Percentiles rank a stretch among this genome's conserved stretches.
Conservation (phyloP, 1,140 invertebrate species). For the Lerema accius region DNA sequence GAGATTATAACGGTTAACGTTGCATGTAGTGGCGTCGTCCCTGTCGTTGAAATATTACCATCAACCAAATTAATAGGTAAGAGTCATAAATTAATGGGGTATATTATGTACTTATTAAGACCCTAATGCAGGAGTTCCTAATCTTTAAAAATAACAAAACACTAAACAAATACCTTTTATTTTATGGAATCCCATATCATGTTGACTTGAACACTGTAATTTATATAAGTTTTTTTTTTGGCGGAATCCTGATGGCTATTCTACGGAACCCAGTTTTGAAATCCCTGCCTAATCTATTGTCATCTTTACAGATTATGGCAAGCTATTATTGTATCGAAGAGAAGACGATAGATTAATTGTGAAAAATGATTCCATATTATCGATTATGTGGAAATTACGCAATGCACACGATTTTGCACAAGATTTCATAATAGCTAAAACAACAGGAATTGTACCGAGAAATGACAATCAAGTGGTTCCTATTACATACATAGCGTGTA, state of each 20-base stretch:
- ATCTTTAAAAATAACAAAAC: too few species aligned
- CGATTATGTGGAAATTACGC: slow-evolving; percentile 72
- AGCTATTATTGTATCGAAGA: slow-evolving; percentile 66
- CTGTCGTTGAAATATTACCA: slow-evolving; percentile 67
- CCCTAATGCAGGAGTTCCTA: too few species aligned
- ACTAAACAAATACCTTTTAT: too few species aligned
- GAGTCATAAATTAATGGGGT: slow-evolving; percentile 12
- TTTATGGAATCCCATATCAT: too few species aligned
- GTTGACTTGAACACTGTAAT: too few species aligned
- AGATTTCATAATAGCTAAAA: slow-evolving; percentile 69
- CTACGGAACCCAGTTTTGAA: too few species aligned
- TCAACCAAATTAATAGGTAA: slow-evolving; percentile 67
- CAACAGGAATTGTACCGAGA: slow-evolving; percentile 60
- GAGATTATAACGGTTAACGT: slow-evolving; percentile 66
- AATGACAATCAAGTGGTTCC: slow-evolving; percentile 72
- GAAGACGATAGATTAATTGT: slow-evolving; percentile 75
- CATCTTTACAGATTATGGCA: slow-evolving; percentile 65
- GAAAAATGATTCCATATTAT: slow-evolving; percentile 75
- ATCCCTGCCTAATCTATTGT: background rate
- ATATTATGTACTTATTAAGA: too few species aligned
- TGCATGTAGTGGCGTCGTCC: slow-evolving; percentile 64
- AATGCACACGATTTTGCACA: slow-evolving; percentile 66
- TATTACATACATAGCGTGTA: slow-evolving; percentile 69
- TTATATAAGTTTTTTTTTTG: too few species aligned
- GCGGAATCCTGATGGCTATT: too few species aligned